Evolutionary conservation across 2,888 invertebrate genomes (phyloP).

Genomic region (Rosalia funebris): DNA sequence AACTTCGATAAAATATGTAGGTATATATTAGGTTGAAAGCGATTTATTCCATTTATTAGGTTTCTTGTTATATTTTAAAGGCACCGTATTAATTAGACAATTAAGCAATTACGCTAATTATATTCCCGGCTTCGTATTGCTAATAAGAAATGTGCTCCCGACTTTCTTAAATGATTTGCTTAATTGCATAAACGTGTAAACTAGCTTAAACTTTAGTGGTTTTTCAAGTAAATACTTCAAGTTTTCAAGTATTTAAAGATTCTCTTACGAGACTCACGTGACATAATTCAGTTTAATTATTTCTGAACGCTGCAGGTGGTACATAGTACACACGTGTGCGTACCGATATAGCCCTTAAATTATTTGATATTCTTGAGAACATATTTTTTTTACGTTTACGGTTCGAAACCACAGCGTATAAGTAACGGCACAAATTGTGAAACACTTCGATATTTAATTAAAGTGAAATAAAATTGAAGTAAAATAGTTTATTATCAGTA

Average conservation of each 20-base stretch:
- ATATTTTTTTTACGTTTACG: not conserved
- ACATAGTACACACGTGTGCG: constrained; percentile 1
- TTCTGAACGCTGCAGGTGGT: constrained; percentile 6
- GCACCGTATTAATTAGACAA: too few relatives aligned
- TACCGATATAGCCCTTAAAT: not conserved
- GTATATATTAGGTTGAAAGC: too few relatives aligned
- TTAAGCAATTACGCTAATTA: too few relatives aligned
- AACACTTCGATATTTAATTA: too few relatives aligned
- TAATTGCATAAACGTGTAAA: constrained; percentile 5
- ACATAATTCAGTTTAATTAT: constrained; percentile 6
- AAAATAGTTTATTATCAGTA: too few relatives aligned
- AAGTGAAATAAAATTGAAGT: too few relatives aligned
- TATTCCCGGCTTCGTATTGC: not conserved
- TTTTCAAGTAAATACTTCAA: not conserved
- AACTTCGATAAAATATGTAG: too few relatives aligned
- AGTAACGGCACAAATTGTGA: too few relatives aligned
- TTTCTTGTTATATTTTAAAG: too few relatives aligned
- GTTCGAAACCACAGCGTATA: too few relatives aligned
- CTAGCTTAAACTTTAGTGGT: not conserved
- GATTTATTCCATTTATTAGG: too few relatives aligned
- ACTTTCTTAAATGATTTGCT: not conserved
- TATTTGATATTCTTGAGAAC: not conserved
- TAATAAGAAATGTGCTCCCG: constrained; percentile 3
- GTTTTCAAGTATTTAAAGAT: not conserved
- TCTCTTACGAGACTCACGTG: not conserved